These are phyloP conservation scores for Peromyscus maniculatus DNA, from an alignment of 2,113 vertebrate genomes.

Conservation along the genomic window DNA sequence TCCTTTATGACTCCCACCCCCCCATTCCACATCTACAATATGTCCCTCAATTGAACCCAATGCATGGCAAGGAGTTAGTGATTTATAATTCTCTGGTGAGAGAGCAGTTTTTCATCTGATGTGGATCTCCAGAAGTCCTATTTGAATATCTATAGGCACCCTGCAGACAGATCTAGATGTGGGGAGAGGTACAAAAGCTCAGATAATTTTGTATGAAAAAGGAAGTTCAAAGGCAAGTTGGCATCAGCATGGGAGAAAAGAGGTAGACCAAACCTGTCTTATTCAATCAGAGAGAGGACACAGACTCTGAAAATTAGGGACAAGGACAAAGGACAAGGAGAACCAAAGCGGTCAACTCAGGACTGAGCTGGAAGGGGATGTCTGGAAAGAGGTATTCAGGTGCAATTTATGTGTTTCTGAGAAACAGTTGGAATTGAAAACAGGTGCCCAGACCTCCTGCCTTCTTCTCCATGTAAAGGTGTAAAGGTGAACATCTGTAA, in stretches of 20 bases:
- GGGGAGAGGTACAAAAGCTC: background rate
- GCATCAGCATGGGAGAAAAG: background rate
- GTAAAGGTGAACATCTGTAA: too few species aligned
- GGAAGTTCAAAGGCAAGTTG: slow-evolving; percentile 40
- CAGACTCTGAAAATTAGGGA: background rate
- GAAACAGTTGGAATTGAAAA: background rate
- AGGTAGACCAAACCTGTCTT: slow-evolving; percentile 50
- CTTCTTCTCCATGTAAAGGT: background rate
- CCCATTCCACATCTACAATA: background rate
- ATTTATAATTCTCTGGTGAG: slow-evolving; percentile 51
- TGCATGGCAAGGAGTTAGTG: background rate
- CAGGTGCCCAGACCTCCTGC: background rate
- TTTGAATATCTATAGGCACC: slow-evolving; percentile 67
- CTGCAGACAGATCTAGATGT: slow-evolving; percentile 6
- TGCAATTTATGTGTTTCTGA: background rate
- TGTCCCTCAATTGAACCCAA: slow-evolving; percentile 7
- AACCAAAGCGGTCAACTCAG: background rate
- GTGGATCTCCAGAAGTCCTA: slow-evolving; percentile 68
- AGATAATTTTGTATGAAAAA: slow-evolving; percentile 19
- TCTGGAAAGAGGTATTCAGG: background rate
- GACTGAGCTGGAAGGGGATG: background rate
- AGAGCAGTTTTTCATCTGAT: slow-evolving; percentile 52
- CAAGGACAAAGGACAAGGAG: background rate
- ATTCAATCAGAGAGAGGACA: background rate
- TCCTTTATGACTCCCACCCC: background rate